Evolutionary conservation across 2,888 invertebrate genomes (phyloP).

Genomic region (Microchrysa polita): DNA sequence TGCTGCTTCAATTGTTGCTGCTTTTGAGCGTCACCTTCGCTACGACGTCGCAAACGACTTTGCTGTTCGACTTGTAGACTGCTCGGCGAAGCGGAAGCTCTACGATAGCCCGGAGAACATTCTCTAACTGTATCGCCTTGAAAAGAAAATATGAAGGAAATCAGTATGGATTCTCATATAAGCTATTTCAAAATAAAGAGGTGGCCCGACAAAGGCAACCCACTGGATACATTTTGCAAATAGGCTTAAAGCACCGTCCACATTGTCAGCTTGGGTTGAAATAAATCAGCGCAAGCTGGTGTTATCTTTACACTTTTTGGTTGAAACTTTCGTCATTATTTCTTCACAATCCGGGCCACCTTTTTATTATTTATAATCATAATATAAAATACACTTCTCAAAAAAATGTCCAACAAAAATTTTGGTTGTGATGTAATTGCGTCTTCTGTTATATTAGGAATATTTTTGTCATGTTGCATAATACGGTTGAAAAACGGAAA

Average conservation of each 20-base stretch:
- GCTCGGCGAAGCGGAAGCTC: conserved; percentile 55
- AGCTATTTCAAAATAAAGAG: too few relatives aligned
- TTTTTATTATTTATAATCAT: too few relatives aligned
- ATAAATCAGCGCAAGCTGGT: too few relatives aligned
- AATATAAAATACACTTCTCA: conserved; percentile 10
- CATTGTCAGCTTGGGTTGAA: too few relatives aligned
- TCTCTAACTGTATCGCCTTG: conserved; percentile 60
- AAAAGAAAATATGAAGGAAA: conserved; percentile 34
- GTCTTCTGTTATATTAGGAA: conserved; percentile 32
- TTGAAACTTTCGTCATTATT: too few relatives aligned
- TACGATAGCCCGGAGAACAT: conserved; percentile 53
- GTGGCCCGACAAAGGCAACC: too few relatives aligned
- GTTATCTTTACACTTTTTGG: too few relatives aligned
- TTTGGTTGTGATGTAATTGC: conserved; percentile 42
- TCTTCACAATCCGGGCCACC: too few relatives aligned
- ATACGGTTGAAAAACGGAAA: not conserved
- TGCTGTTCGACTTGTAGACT: conserved; percentile 59
- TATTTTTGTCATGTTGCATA: conserved; percentile 30
- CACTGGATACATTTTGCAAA: too few relatives aligned
- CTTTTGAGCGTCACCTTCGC: conserved; percentile 70
- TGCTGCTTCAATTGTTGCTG: conserved; percentile 53
- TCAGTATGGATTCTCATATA: not conserved
- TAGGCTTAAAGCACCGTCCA: too few relatives aligned
- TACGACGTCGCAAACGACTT: conserved; percentile 67
- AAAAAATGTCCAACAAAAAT: conserved; percentile 5